These are phyloP conservation scores for Folsomia manolachei DNA, from an alignment of 2,888 invertebrate species.

Conservation along the genomic window DNA sequence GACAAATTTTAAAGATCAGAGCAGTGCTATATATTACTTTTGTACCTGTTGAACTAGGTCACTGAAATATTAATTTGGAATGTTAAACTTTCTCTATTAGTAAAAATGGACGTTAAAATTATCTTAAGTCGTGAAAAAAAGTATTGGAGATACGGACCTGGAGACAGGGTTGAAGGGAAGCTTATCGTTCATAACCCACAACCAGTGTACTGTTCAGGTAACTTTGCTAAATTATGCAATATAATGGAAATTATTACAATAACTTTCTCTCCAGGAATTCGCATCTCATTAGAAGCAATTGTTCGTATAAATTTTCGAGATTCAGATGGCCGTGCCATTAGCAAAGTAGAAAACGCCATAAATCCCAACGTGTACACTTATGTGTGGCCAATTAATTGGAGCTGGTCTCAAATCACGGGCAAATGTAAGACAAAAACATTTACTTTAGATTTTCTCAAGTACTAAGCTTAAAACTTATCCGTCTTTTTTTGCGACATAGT, in stretches of 20 bases:
- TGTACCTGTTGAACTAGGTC: too few species aligned
- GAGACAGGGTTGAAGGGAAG: conserved; percentile 33
- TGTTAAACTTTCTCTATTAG: too few species aligned
- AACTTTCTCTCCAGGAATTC: conserved; percentile 27
- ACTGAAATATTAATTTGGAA: too few species aligned
- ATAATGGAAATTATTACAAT: not conserved
- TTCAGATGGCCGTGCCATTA: conserved; percentile 23
- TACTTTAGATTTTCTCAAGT: not conserved
- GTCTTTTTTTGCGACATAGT: conserved; percentile 17
- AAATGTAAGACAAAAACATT: conserved; percentile 26
- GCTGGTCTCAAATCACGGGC: conserved; percentile 37
- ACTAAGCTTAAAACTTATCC: too few species aligned
- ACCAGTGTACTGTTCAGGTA: conserved; percentile 31
- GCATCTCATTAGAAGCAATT: conserved; percentile 33
- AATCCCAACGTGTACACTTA: conserved; percentile 33
- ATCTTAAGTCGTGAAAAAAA: conserved; percentile 32
- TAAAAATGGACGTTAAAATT: conserved; percentile 26
- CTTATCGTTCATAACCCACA: conserved; percentile 27
- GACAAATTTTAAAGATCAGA: too few species aligned
- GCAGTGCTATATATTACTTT: too few species aligned
- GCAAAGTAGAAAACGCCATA: conserved; percentile 26
- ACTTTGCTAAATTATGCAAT: not conserved
- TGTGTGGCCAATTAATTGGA: conserved; percentile 41
- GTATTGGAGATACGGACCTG: conserved; percentile 37
- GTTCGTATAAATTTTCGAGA: conserved; percentile 31